A percentile compares a stretch with the other conserved stretches of the same genome.
Evolutionary conservation across 2,888 invertebrate genomes (phyloP).

Genomic region (Cosmorhoe ocellata): DNA sequence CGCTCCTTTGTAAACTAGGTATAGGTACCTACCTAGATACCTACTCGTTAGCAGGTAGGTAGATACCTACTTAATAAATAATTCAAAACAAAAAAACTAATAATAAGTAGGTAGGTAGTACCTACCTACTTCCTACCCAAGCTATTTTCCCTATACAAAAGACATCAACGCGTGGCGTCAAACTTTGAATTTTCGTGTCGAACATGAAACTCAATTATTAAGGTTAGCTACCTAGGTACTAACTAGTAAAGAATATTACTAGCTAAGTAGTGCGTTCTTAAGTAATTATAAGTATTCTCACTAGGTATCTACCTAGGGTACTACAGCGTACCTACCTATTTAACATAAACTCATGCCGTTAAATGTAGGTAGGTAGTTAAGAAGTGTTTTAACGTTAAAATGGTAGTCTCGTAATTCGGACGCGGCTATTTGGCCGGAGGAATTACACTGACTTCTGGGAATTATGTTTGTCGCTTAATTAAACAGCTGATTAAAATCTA

Average conservation of each 20-base stretch:
- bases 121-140: too few relatives aligned
- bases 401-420: constrained; percentile 40
- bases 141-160: constrained; percentile 8
- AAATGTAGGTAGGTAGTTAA: constrained; percentile 36
- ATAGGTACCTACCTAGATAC: too few relatives aligned
- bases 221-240: too few relatives aligned
- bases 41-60: too few relatives aligned
- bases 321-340: too few relatives aligned
- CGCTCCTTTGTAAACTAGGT: too few relatives aligned
- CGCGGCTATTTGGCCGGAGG: constrained; percentile 41
- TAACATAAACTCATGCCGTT: constrained; percentile 31
- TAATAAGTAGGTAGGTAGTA: too few relatives aligned
- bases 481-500: constrained; percentile 35
- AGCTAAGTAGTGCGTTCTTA: constrained; percentile 39
- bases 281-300: constrained; percentile 39
- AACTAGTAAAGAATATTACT: background rate
- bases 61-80: too few relatives aligned
- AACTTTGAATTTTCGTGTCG: too few relatives aligned
- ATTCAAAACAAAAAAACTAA: too few relatives aligned
- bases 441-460: constrained; percentile 39
- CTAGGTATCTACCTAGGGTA: constrained; percentile 33
- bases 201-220: too few relatives aligned
- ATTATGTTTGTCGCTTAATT: constrained; percentile 39
- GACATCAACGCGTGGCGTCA: constrained; percentile 10
- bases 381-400: constrained; percentile 38